These are phyloP conservation scores for Pseudomyrmex cubaensis DNA, from an alignment of 1,140 invertebrate genomes.

Conservation along the genomic window DNA sequence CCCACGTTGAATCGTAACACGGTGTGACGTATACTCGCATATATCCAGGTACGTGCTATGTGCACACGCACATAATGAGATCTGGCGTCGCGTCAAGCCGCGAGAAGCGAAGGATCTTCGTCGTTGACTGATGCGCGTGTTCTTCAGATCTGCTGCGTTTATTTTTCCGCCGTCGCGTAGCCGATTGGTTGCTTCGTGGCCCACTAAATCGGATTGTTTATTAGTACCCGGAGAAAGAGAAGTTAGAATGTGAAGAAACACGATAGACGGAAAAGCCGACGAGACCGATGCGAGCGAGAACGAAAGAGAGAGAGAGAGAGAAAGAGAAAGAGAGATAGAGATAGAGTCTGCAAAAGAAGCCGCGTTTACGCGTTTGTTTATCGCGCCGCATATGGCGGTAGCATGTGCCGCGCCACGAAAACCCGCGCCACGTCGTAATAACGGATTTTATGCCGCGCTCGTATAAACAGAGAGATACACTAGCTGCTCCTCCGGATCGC, in stretches of 20 bases:
- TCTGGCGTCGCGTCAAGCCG: constrained; percentile 79
- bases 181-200: constrained; percentile 64
- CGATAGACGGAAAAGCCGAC: too few relatives aligned
- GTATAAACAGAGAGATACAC: constrained; percentile 74
- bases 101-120: constrained; percentile 35
- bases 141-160: constrained; percentile 71
- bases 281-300: too few relatives aligned
- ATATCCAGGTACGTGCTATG: too few relatives aligned
- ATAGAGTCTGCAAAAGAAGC: constrained; percentile 78
- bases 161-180: constrained; percentile 64
- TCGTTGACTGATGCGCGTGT: constrained; percentile 57
- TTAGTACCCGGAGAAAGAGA: constrained; percentile 62
- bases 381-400: constrained; percentile 83
- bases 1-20: too few relatives aligned
- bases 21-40: too few relatives aligned
- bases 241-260: constrained; percentile 1
- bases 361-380: constrained; percentile 82
- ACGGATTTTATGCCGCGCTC: constrained; percentile 69
- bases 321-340: constrained; percentile 31
- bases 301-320: constrained; percentile 27
- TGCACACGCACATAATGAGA: constrained; percentile 22
- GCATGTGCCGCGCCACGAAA: constrained; percentile 80
- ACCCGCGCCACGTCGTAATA: constrained; percentile 67
- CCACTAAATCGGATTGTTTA: constrained; percentile 75
- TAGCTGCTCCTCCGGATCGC: constrained; percentile 47